These are phyloP conservation scores for Penaeus vannamei DNA, from an alignment of 1,140 invertebrate species.

Conservation along the genomic window DNA sequence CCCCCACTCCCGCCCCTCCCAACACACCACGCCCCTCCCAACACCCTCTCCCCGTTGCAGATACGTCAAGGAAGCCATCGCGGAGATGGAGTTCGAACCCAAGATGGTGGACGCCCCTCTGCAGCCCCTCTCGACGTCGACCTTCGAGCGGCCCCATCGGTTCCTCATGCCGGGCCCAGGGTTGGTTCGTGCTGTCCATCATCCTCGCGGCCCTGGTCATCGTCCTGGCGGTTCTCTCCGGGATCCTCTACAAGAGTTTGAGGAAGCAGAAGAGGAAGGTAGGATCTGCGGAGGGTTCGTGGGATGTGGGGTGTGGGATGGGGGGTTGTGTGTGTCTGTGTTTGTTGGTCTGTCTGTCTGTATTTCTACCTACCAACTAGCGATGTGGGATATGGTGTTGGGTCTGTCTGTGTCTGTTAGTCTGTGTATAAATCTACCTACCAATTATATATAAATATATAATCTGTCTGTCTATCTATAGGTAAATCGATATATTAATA, in stretches of 20 bases:
- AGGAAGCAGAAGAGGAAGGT: conserved; percentile 63
- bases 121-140: not conserved
- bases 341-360: no score
- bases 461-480: no score
- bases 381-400: no score
- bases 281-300: not conserved
- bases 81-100: conserved; percentile 60
- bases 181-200: conserved; percentile 64
- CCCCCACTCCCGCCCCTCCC: no score
- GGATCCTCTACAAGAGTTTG: conserved; percentile 56
- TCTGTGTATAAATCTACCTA: no score
- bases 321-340: not conserved
- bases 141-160: conserved; percentile 33
- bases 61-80: conserved; percentile 60
- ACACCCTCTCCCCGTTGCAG: not conserved
- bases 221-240: conserved; percentile 48
- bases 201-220: conserved; percentile 62
- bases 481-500: no score
- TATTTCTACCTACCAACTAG: no score
- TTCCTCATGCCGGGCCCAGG: conserved; percentile 61
- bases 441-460: no score
- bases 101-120: conserved; percentile 38
- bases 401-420: no score
- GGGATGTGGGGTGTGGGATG: not conserved
- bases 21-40: not conserved